These are phyloP conservation scores for Zygaena filipendulae DNA, from an alignment of 2,888 invertebrate genomes.

Conservation along the genomic window DNA sequence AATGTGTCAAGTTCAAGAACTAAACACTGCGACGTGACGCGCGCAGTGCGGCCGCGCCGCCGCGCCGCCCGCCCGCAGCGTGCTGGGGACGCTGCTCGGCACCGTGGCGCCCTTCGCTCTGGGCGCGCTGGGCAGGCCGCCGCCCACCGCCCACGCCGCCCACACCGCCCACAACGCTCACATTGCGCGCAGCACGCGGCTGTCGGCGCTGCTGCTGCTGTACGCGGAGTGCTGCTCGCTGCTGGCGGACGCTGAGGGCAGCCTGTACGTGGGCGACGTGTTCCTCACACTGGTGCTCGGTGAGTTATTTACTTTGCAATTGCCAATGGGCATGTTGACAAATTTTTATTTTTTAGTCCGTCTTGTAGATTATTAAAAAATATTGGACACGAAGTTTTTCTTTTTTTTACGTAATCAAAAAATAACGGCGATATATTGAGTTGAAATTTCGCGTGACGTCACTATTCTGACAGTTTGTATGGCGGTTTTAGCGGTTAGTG, in stretches of 20 bases:
- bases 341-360: too few species aligned
- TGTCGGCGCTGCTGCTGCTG: slow-evolving; percentile 33
- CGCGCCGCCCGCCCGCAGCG: slow-evolving; percentile 24
- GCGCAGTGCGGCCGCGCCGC: slow-evolving; percentile 35
- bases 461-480: too few species aligned
- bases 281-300: slow-evolving; percentile 22
- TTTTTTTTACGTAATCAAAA: too few species aligned
- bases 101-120: slow-evolving; percentile 26
- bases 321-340: not conserved
- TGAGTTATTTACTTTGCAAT: slow-evolving; percentile 13
- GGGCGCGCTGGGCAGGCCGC: slow-evolving; percentile 20
- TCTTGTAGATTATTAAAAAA: too few species aligned
- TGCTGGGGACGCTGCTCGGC: slow-evolving; percentile 21
- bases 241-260: slow-evolving; percentile 33
- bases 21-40: too few species aligned
- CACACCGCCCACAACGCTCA: slow-evolving; percentile 9
- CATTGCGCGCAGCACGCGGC: slow-evolving; percentile 6
- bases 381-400: too few species aligned
- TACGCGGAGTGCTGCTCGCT: slow-evolving; percentile 40
- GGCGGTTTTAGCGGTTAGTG: too few species aligned
- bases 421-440: too few species aligned
- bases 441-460: too few species aligned
- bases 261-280: slow-evolving; percentile 25
- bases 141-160: slow-evolving; percentile 7
- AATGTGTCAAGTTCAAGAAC: too few species aligned